These are phyloP conservation scores for Bombus pyrosoma DNA, from an alignment of 1,140 invertebrate species.

Conservation along the genomic window DNA sequence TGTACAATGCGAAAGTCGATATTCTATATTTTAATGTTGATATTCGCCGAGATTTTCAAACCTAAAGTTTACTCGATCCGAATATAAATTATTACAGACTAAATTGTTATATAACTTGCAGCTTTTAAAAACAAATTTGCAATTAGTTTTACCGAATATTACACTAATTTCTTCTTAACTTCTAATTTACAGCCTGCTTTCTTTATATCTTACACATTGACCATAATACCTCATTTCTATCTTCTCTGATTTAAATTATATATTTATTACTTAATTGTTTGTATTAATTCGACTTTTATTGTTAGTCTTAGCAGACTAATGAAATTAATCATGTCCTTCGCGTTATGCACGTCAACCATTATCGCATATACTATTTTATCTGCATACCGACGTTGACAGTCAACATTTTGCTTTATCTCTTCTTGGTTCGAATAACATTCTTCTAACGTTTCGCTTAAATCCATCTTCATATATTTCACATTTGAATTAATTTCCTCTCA, in stretches of 20 bases:
- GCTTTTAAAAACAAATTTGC: background rate
- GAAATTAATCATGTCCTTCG: background rate
- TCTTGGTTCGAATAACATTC: background rate
- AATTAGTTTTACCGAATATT: background rate
- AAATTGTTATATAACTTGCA: too few relatives aligned
- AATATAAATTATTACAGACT: too few relatives aligned
- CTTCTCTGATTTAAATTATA: too few relatives aligned
- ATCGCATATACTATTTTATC: background rate
- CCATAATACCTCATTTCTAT: too few relatives aligned
- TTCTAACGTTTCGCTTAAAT: background rate
- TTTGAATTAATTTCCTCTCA: background rate
- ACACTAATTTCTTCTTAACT: too few relatives aligned
- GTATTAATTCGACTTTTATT: background rate
- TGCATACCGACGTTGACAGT: background rate
- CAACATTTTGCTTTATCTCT: constrained; percentile 6
- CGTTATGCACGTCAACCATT: background rate
- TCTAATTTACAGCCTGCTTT: background rate
- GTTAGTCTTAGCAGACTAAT: background rate
- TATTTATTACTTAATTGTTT: background rate
- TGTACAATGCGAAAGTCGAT: too few relatives aligned
- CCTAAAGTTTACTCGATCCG: background rate
- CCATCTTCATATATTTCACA: background rate
- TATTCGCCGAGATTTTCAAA: background rate
- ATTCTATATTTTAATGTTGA: too few relatives aligned
- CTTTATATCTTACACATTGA: background rate